Percentiles rank a stretch among this genome's conserved stretches.
phyloP scores from a whole-genome alignment of 2,113 vertebrate species.

The Lichenostomus cassidix region DNA sequence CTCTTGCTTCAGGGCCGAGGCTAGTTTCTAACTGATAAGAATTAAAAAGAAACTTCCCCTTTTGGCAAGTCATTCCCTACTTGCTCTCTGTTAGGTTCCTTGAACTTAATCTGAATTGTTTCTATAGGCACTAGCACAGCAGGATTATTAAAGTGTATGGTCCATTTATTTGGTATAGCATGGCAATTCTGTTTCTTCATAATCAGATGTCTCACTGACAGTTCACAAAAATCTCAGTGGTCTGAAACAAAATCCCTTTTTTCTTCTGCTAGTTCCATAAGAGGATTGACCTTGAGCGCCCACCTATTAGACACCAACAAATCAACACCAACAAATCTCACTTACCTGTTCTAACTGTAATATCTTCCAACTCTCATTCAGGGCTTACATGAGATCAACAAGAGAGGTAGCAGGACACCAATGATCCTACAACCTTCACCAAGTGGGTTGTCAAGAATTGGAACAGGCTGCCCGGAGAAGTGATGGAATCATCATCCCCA shows the following conservation, averaged over 20 bases:
- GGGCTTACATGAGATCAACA: fast-evolving
- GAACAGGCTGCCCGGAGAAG: background rate
- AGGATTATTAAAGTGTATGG: background rate
- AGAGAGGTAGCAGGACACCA: background rate
- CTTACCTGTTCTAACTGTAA: background rate
- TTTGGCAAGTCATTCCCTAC: background rate
- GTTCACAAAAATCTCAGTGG: background rate
- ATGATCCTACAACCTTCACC: background rate
- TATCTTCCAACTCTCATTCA: background rate
- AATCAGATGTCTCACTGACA: background rate
- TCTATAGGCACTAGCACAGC: background rate
- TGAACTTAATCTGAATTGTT: background rate
- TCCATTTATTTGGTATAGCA: background rate
- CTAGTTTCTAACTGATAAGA: slow-evolving; percentile 31
- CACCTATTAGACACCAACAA: background rate
- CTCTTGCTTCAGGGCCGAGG: background rate
- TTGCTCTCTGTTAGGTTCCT: background rate
- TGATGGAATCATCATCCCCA: background rate
- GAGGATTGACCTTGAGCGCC: background rate
- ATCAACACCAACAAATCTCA: background rate
- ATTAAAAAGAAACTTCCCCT: slow-evolving; percentile 9
- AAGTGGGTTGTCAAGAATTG: background rate
- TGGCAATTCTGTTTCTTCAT: background rate
- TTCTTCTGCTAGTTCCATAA: background rate
- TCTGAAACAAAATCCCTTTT: background rate